Evolutionary conservation across 2,113 vertebrate genomes (phyloP).

Genomic region (Campylorhamphus procurvoides): DNA sequence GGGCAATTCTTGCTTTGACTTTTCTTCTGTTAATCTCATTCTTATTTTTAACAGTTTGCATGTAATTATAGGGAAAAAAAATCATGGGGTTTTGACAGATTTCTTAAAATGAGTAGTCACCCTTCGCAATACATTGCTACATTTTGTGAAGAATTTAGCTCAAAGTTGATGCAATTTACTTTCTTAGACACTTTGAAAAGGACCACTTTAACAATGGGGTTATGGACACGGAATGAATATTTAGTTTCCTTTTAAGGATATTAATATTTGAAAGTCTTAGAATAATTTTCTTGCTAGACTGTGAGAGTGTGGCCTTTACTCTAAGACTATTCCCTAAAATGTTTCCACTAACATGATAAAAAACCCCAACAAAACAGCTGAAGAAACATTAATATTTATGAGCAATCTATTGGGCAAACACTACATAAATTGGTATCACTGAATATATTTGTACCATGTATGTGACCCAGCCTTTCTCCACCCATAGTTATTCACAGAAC

Average conservation of each 20-base stretch:
- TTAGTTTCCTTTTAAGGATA: neutral
- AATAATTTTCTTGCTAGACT: neutral
- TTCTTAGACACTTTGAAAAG: neutral
- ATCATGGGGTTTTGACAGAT: neutral
- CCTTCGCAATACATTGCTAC: neutral
- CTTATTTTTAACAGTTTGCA: neutral
- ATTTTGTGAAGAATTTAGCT: neutral
- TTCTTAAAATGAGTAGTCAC: neutral
- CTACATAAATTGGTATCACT: neutral
- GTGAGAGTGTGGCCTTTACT: slow-evolving; percentile 1
- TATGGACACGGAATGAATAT: neutral
- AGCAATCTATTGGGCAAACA: slow-evolving; percentile 13
- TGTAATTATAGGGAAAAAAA: neutral
- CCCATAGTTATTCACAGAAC: neutral
- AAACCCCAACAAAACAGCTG: neutral
- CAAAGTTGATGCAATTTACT: neutral
- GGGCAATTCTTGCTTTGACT: neutral
- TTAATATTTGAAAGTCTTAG: slow-evolving; percentile 4
- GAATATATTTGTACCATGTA: neutral
- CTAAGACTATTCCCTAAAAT: neutral
- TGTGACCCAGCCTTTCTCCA: neutral
- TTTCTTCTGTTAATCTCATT: neutral
- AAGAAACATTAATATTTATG: slow-evolving; percentile 22
- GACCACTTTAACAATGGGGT: neutral
- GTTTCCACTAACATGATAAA: neutral